These are phyloP conservation scores for Sphinx pinastri DNA, from an alignment of 2,888 invertebrate species.

Conservation along the genomic window DNA sequence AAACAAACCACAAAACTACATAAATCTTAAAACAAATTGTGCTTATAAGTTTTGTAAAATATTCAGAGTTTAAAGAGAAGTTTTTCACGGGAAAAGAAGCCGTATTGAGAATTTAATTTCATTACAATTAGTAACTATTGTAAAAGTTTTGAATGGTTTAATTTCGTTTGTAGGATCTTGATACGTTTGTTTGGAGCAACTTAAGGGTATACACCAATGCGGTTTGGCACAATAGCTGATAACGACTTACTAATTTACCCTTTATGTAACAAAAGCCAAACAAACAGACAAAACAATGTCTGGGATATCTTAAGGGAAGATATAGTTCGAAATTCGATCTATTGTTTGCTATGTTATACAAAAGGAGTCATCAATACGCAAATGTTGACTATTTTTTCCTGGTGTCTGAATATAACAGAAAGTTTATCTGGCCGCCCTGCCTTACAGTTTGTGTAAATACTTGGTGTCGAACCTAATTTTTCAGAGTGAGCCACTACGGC, in stretches of 20 bases:
- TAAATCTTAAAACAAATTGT: conserved; percentile 15
- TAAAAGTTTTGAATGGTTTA: conserved; percentile 2
- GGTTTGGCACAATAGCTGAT: background rate
- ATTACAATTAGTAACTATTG: background rate
- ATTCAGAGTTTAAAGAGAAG: conserved; percentile 1
- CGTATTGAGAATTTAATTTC: background rate
- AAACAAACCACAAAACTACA: conserved; percentile 5
- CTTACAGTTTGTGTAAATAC: too few species aligned
- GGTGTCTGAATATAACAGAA: too few species aligned
- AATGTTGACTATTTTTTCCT: background rate
- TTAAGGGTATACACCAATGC: background rate
- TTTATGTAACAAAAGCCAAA: conserved; percentile 4
- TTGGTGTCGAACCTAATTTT: too few species aligned
- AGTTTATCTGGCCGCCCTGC: too few species aligned
- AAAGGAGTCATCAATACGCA: background rate
- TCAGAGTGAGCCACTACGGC: too few species aligned
- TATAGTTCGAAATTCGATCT: background rate
- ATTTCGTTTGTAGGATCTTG: conserved; percentile 7
- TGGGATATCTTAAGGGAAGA: conserved; percentile 4
- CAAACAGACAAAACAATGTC: conserved; percentile 8
- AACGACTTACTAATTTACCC: background rate
- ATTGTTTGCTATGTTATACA: background rate
- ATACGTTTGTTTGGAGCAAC: background rate
- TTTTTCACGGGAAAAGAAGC: conserved; percentile 1
- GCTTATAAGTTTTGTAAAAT: background rate